These are phyloP conservation scores for Pterois miles DNA, from an alignment of 2,797 vertebrate species.

Conservation along the genomic window DNA sequence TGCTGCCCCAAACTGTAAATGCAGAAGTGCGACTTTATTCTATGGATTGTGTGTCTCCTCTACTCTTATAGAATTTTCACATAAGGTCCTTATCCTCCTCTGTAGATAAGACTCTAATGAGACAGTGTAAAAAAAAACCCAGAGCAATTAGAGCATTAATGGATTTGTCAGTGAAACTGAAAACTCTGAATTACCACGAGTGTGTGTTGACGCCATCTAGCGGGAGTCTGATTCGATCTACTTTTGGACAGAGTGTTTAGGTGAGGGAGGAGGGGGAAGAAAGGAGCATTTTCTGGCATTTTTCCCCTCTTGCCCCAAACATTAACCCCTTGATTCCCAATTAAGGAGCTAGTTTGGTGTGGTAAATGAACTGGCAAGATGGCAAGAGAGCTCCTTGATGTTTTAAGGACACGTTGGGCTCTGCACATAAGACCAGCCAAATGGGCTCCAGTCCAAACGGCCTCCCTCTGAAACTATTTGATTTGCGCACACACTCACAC, in stretches of 20 bases:
- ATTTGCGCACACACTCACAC: constrained; percentile 18
- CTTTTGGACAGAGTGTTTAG: background rate
- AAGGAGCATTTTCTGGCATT: background rate
- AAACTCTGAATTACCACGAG: constrained; percentile 33
- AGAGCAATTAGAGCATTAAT: constrained; percentile 62
- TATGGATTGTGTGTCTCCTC: background rate
- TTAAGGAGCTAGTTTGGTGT: constrained; percentile 21
- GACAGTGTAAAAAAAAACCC: constrained; percentile 57
- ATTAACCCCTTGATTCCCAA: constrained; percentile 31
- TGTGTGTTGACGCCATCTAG: constrained; percentile 77
- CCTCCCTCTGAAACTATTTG: constrained; percentile 51
- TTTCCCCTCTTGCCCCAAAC: constrained; percentile 6
- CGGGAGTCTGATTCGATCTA: constrained; percentile 41
- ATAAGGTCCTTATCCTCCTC: constrained; percentile 21
- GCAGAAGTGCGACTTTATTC: background rate
- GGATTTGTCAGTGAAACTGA: constrained; percentile 60
- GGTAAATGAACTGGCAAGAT: constrained; percentile 25
- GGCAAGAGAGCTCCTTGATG: constrained; percentile 1
- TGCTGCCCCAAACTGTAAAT: background rate
- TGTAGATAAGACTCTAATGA: constrained; percentile 55
- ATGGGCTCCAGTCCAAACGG: constrained; percentile 28
- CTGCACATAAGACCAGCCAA: constrained; percentile 18
- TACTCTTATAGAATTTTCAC: background rate
- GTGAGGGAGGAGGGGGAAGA: background rate
- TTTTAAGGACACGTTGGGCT: constrained; percentile 23